These are phyloP conservation scores for Caenorhabditis parvicauda DNA, from an alignment of 2,888 invertebrate species.

Conservation along the genomic window DNA sequence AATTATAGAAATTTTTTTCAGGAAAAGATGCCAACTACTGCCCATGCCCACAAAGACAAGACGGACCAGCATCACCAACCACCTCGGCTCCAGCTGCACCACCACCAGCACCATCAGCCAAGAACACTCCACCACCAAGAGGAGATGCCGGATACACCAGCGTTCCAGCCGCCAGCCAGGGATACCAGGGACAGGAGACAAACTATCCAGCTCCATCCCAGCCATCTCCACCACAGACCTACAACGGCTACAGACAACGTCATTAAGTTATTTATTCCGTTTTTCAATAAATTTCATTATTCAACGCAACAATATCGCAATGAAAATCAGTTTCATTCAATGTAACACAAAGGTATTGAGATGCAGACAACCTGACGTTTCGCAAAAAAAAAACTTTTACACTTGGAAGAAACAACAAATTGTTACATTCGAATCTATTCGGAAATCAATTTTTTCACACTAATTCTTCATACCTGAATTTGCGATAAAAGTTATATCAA, in stretches of 20 bases:
- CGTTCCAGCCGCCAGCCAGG: slow-evolving; percentile 5
- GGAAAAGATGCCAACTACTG: slow-evolving; percentile 39
- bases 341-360: too few species aligned
- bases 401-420: too few species aligned
- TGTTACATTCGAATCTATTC: too few species aligned
- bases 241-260: slow-evolving; percentile 24
- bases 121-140: slow-evolving; percentile 2
- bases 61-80: slow-evolving; percentile 14
- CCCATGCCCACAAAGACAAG: slow-evolving; percentile 28
- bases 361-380: too few species aligned
- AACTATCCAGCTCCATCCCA: slow-evolving; percentile 15
- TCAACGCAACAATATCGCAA: too few species aligned
- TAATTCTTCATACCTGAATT: too few species aligned
- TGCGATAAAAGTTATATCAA: too few species aligned
- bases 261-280: slow-evolving; percentile 8
- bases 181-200: slow-evolving; percentile 13
- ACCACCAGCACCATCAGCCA: slow-evolving; percentile 12
- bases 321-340: too few species aligned
- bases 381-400: too few species aligned
- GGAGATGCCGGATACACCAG: slow-evolving; percentile 12
- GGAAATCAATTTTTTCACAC: too few species aligned
- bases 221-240: slow-evolving; percentile 14
- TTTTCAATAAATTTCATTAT: slow-evolving; percentile 12
- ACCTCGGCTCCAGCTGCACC: slow-evolving; percentile 6
- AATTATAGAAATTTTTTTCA: slow-evolving; percentile 15